Conservation (phyloP, 2,113 vertebrate genomes). For the Ciconia stormi region DNA sequence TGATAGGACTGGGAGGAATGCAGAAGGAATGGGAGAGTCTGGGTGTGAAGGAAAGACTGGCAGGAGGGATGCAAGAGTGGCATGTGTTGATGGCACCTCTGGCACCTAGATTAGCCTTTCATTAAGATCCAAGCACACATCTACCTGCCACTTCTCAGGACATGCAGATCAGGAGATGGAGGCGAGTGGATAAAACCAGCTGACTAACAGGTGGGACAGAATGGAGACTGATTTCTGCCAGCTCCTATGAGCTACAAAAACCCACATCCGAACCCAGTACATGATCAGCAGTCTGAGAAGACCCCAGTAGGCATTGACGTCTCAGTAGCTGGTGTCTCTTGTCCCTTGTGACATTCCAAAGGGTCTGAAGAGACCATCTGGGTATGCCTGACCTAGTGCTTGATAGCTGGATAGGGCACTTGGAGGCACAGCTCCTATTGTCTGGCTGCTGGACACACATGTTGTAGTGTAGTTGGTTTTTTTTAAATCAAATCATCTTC, state of each 20-base stretch:
- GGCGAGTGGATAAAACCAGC: neutral
- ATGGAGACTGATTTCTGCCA: neutral
- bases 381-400: neutral
- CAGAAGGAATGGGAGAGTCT: neutral
- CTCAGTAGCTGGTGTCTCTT: neutral
- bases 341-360: neutral
- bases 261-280: neutral
- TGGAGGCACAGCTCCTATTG: neutral
- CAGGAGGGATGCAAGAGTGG: neutral
- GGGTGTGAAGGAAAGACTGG: neutral
- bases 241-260: neutral
- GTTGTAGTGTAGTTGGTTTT: neutral
- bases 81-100: neutral
- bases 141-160: neutral
- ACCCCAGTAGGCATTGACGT: neutral
- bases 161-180: neutral
- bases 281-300: neutral
- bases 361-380: neutral
- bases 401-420: neutral
- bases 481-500: neutral
- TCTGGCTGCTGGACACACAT: neutral
- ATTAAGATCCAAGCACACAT: neutral
- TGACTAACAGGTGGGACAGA: neutral
- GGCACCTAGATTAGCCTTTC: neutral
- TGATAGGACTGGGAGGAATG: neutral